Percentiles rank a stretch among this genome's conserved stretches.
Evolutionary conservation across 2,797 vertebrate genomes (phyloP).

Genomic region (Anomalospiza imberbis): DNA sequence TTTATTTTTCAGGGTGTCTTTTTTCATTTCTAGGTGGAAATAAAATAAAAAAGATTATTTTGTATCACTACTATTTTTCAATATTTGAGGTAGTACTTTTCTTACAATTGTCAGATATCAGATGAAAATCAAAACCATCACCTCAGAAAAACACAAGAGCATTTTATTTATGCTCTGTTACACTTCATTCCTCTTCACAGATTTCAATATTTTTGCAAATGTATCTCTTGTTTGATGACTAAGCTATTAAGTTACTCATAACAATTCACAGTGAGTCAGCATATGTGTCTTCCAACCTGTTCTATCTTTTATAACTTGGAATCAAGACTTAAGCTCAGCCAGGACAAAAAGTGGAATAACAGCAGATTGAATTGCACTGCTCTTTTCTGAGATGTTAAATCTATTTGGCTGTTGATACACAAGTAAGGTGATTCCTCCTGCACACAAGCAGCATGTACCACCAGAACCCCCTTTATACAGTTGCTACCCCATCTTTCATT

Average conservation of each 20-base stretch:
- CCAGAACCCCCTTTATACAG: neutral
- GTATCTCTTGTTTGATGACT: constrained; percentile 29
- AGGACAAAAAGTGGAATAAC: neutral
- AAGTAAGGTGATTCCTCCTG: neutral
- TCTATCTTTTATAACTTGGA: constrained; percentile 6
- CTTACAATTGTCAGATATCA: neutral
- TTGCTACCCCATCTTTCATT: neutral
- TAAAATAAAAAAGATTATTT: neutral
- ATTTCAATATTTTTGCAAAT: constrained; percentile 49
- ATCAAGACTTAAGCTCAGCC: neutral
- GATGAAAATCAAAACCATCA: neutral
- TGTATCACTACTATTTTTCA: neutral
- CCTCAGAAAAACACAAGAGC: neutral
- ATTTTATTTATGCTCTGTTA: constrained; percentile 34
- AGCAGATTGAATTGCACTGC: neutral
- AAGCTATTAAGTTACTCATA: constrained; percentile 43
- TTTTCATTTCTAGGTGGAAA: neutral
- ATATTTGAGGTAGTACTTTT: neutral
- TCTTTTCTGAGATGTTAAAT: neutral
- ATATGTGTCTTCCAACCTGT: constrained; percentile 27
- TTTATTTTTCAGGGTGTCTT: neutral
- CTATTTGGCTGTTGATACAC: neutral
- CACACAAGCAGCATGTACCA: neutral
- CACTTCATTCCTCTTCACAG: neutral
- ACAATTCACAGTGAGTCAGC: constrained; percentile 45